phyloP scores from a whole-genome alignment of 1,140 invertebrate genomes.

The Zaprionus vittiger region DNA sequence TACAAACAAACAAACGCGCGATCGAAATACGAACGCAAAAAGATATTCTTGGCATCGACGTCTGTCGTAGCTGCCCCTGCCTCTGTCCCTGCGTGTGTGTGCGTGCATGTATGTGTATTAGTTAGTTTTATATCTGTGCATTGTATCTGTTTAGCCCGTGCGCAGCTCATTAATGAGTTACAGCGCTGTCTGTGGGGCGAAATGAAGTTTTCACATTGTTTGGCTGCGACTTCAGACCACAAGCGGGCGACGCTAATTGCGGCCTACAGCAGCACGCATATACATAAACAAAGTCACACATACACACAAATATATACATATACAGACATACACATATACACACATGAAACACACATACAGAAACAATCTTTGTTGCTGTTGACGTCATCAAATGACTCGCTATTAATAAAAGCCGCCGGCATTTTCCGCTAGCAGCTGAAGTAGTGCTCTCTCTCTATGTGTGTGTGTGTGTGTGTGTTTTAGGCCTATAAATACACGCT shows the following conservation, averaged over 20 bases:
- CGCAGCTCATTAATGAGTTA: slow-evolving; percentile 70
- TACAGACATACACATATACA: not conserved
- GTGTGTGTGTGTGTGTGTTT: slow-evolving; percentile 1
- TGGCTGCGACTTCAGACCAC: slow-evolving; percentile 50
- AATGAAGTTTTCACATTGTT: slow-evolving; percentile 65
- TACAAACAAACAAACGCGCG: slow-evolving; percentile 69
- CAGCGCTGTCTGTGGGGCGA: slow-evolving; percentile 42
- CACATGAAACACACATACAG: not conserved
- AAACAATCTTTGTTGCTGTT: slow-evolving; percentile 49
- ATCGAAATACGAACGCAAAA: slow-evolving; percentile 72
- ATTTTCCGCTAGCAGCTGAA: slow-evolving; percentile 58
- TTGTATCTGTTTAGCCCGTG: not conserved
- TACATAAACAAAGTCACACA: slow-evolving; percentile 25
- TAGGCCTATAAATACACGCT: slow-evolving; percentile 69
- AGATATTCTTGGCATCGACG: slow-evolving; percentile 73
- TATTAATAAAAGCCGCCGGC: slow-evolving; percentile 70
- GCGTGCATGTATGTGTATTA: slow-evolving; percentile 23
- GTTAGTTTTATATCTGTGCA: slow-evolving; percentile 21
- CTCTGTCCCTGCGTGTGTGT: not conserved
- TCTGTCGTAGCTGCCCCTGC: not conserved
- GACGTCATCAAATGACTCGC: slow-evolving; percentile 69
- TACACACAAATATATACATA: slow-evolving; percentile 10
- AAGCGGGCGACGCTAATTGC: slow-evolving; percentile 51
- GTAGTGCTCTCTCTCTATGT: slow-evolving; percentile 28
- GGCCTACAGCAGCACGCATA: slow-evolving; percentile 23